Evolutionary conservation across 2,797 vertebrate genomes (phyloP).

Genomic region (Amblyopsis hoosieri): DNA sequence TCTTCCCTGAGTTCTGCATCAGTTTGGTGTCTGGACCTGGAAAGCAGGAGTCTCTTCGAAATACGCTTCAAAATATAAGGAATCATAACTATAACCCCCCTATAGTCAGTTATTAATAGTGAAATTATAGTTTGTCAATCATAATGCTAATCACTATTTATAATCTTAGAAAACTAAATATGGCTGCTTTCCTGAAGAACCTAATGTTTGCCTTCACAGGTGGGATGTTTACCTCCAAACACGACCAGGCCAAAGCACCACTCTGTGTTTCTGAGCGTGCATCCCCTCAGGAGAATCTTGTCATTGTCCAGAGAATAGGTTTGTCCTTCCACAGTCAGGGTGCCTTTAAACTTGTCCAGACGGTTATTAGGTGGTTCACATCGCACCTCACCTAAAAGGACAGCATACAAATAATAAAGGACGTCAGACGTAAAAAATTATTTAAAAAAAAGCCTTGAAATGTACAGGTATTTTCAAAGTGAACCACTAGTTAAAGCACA

Average conservation of each 20-base stretch:
- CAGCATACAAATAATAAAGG: too few species aligned
- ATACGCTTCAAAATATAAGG: neutral
- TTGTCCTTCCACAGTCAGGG: constrained; percentile 72
- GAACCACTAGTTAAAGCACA: neutral
- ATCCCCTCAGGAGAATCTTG: constrained; percentile 90
- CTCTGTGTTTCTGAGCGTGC: constrained; percentile 90
- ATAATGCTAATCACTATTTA: too few species aligned
- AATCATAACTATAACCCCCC: too few species aligned
- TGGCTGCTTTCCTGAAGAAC: neutral
- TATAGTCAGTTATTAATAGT: too few species aligned
- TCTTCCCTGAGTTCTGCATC: constrained; percentile 95
- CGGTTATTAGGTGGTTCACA: constrained; percentile 94
- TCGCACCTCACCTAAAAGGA: constrained; percentile 81
- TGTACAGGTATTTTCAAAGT: too few species aligned
- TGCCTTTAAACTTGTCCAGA: constrained; percentile 88
- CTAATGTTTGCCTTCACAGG: too few species aligned
- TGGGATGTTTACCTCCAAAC: constrained; percentile 84
- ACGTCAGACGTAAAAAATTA: too few species aligned
- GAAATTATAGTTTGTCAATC: too few species aligned
- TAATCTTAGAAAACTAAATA: neutral
- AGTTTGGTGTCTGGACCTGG: constrained; percentile 95
- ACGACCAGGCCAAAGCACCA: constrained; percentile 96
- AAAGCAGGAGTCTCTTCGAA: constrained; percentile 17
- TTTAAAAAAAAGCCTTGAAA: too few species aligned
- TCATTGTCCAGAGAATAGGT: constrained; percentile 86